Percentiles rank a stretch among this genome's conserved stretches.
Evolutionary conservation across 2,797 vertebrate species (phyloP).

Genomic region (Gorsachius magnificus): DNA sequence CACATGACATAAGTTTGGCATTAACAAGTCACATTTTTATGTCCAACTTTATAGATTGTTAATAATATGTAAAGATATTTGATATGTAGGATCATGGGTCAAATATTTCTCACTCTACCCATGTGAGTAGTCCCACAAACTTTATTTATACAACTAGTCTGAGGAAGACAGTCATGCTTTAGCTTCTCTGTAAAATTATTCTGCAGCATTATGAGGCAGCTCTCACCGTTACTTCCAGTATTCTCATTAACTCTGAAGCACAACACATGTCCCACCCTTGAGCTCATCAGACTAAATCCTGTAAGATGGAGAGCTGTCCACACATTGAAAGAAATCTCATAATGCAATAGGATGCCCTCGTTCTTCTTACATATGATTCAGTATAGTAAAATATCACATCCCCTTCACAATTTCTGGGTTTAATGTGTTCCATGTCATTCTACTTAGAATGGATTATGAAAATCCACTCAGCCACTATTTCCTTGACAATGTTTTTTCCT

Average conservation of each 20-base stretch:
- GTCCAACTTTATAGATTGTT: constrained; percentile 64
- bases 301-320: background rate
- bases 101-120: constrained; percentile 41
- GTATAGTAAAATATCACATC: constrained; percentile 33
- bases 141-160: background rate
- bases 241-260: constrained; percentile 32
- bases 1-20: constrained; percentile 69
- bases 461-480: constrained; percentile 48
- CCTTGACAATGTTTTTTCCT: constrained; percentile 12
- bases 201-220: constrained; percentile 13
- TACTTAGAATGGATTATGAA: constrained; percentile 38
- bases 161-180: background rate
- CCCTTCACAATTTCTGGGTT: constrained; percentile 13
- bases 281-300: constrained; percentile 37
- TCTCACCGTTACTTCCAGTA: constrained; percentile 9
- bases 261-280: background rate
- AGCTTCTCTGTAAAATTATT: constrained; percentile 36
- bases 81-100: constrained; percentile 54
- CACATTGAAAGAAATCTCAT: constrained; percentile 26
- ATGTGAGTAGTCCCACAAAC: background rate
- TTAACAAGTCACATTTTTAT: constrained; percentile 60
- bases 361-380: constrained; percentile 48
- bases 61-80: constrained; percentile 69
- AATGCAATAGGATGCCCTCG: constrained; percentile 11
- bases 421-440: constrained; percentile 39